These are phyloP conservation scores for Drosophila maculinotata DNA, from an alignment of 2,888 invertebrate species.

Conservation along the genomic window DNA sequence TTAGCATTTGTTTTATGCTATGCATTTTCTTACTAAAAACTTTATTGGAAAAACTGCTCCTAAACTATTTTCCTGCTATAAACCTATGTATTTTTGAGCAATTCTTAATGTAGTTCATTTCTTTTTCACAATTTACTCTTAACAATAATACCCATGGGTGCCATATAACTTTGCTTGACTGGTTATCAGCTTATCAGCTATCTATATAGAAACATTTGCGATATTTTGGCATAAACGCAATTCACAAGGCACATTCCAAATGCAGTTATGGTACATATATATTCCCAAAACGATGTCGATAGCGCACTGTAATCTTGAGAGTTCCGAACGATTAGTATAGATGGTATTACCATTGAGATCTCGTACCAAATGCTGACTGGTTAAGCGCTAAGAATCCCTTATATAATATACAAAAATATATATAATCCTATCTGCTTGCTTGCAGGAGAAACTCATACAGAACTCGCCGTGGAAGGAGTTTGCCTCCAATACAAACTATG, in stretches of 20 bases:
- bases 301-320: constrained; percentile 36
- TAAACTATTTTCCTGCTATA: constrained; percentile 14
- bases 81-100: constrained; percentile 8
- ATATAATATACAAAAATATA: neutral
- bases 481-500: constrained; percentile 92
- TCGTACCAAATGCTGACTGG: constrained; percentile 84
- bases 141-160: constrained; percentile 10
- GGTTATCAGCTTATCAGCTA: neutral
- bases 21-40: constrained; percentile 44
- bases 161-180: constrained; percentile 19
- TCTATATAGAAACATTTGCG: neutral
- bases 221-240: constrained; percentile 50
- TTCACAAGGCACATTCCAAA: constrained; percentile 58
- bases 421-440: constrained; percentile 24
- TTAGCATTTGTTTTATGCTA: constrained; percentile 82
- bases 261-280: constrained; percentile 56
- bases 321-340: constrained; percentile 14
- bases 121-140: constrained; percentile 14
- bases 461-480: constrained; percentile 96
- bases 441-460: constrained; percentile 92
- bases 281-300: constrained; percentile 25
- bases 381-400: constrained; percentile 55
- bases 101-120: constrained; percentile 10
- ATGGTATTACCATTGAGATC: constrained; percentile 18
- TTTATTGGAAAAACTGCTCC: constrained; percentile 8